phyloP scores from a whole-genome alignment of 53 echinoderm and acorn worm genomes.

The Hippasteria phrygiana region DNA sequence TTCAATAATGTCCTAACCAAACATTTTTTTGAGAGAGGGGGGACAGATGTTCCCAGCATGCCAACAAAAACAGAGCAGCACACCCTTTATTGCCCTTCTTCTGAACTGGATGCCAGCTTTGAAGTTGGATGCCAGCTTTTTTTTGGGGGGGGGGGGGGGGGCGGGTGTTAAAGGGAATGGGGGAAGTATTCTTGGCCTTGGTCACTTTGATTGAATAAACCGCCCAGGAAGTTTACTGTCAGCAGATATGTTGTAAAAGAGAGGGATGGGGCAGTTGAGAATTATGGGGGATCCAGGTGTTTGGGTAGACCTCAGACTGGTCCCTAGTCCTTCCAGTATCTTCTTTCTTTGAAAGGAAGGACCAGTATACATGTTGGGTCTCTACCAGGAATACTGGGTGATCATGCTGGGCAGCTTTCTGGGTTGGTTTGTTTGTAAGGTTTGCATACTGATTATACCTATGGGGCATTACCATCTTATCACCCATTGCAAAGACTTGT shows the following conservation, averaged over 20 bases:
- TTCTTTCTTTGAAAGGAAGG: too few species aligned
- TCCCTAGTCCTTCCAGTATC: too few species aligned
- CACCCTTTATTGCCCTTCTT: too few species aligned
- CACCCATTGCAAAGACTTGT: too few species aligned
- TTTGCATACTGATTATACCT: too few species aligned
- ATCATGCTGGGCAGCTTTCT: too few species aligned
- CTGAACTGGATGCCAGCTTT: too few species aligned
- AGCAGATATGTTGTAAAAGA: conserved; percentile 33
- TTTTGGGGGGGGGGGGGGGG: conserved; percentile 12
- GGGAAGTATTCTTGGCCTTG: conserved; percentile 45
- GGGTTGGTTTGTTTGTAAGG: too few species aligned
- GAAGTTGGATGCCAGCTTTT: background rate
- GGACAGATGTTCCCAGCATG: conserved; percentile 50
- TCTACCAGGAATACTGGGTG: too few species aligned
- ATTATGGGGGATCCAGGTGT: conserved; percentile 34
- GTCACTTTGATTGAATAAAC: conserved; percentile 57
- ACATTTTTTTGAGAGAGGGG: background rate
- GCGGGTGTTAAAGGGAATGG: background rate
- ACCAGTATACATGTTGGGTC: too few species aligned
- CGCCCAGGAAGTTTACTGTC: conserved; percentile 51
- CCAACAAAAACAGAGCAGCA: conserved; percentile 29
- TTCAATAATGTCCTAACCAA: conserved; percentile 19
- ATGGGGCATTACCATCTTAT: too few species aligned
- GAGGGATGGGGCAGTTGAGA: background rate
- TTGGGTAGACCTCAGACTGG: background rate